Base-by-base conservation (phyloP, 2,888 invertebrate genomes). In the Tachina fera region DNA sequence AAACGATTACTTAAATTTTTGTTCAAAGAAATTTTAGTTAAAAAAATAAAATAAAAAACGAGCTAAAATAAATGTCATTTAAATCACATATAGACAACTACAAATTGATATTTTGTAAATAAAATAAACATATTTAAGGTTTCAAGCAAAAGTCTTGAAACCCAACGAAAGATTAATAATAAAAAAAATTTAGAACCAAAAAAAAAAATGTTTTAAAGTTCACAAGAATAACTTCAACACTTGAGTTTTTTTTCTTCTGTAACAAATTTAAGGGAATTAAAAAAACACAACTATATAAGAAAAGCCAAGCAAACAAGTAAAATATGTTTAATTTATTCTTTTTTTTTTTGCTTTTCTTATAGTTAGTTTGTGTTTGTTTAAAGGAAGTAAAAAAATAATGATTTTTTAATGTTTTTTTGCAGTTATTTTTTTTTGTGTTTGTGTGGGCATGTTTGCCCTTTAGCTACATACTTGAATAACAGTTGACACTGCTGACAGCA, bases 391-490 rank as follows among this genome's bases (percentile, higher is more conserved):
- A 71, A 63, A 71, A 74, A 77, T 56, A 74, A 70, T 80, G 63
- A 39, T 77, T 80, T 80, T 71, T 78, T 76, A 51, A 45, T 71
- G 67, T 63, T 81, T 39, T 81, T 39, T 79, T 76, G 47, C 67
- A 31, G 58, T 75, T 68, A 53, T 60, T 58, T 16, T 41, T 75
- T 58, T 83, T n/a, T n/a, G n/a, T n/a, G n/a, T n/a, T n/a, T n/a
- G n/a, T 63, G 72, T 81, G 82, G 83, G 67, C 67, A 80, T 78
- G 75, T 83, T 75, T 71, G 80, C 67, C 84, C 79, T 75, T 85
- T 77, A 61, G 68, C 76, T 81, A 92, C 92, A 89, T 92, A 92
- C 92, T 92, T 89, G 92, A 92, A 87, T 92, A 92, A 65, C 91
- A 92, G 82, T 91, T 91, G 89, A 91, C 92, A 84, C 88, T 89